These are phyloP conservation scores for Linhomoeus sp. DNA, from an alignment of 2,888 invertebrate genomes.

Conservation along the genomic window DNA sequence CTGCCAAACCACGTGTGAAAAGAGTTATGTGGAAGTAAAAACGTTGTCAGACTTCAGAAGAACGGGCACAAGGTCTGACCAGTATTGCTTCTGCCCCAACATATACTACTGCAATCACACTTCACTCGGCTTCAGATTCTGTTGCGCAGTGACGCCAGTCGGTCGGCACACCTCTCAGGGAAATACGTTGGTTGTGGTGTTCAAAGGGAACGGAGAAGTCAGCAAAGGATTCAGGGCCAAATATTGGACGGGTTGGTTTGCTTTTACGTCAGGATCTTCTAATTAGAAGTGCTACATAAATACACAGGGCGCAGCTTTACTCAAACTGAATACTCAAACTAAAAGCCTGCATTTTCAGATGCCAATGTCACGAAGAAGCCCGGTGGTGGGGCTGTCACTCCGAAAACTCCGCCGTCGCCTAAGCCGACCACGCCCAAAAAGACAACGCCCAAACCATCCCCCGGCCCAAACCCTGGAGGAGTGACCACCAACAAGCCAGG, in stretches of 20 bases:
- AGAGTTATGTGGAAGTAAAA: conserved; percentile 23
- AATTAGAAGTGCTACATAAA: no score
- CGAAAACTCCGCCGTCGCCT: no score
- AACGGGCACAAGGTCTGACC: conserved; percentile 14
- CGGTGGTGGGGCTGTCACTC: no score
- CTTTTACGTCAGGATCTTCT: no score
- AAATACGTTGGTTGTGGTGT: conserved; percentile 18
- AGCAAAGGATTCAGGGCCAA: conserved; percentile 15
- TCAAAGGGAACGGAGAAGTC: conserved; percentile 13
- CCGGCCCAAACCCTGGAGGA: no score
- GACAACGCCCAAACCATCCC: no score
- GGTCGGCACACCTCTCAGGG: conserved; percentile 14
- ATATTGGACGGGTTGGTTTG: conserved; percentile 13
- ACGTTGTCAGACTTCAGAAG: conserved; percentile 16
- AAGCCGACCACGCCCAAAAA: no score
- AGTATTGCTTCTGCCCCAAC: not conserved
- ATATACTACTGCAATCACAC: not conserved
- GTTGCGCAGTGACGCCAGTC: conserved; percentile 16
- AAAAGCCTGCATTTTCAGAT: no score
- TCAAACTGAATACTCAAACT: no score
- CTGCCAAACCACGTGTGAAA: conserved; percentile 24
- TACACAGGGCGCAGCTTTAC: no score
- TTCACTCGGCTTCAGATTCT: conserved; percentile 11
- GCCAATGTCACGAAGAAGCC: no score
- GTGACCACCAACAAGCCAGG: no score